Evolutionary conservation across 2,113 vertebrate genomes (phyloP).

Genomic region (Phylloscopus trochilus): DNA sequence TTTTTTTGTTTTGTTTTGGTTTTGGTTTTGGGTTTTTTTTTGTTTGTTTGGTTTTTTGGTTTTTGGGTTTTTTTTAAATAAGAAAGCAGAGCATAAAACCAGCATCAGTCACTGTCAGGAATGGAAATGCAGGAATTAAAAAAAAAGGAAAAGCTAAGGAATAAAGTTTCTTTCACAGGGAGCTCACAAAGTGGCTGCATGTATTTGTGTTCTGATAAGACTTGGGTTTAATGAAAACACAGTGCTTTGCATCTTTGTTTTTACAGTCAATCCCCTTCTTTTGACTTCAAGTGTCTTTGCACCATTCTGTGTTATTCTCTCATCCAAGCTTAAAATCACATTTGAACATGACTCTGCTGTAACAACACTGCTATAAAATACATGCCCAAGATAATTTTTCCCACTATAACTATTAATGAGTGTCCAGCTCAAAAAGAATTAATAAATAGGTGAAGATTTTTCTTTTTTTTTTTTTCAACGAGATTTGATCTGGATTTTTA

Average conservation of each 20-base stretch:
- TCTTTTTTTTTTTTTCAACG: background rate
- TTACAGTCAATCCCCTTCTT: background rate
- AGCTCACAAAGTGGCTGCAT: background rate
- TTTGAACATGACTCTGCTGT: background rate
- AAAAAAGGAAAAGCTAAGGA: background rate
- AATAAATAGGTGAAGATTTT: background rate
- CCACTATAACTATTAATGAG: background rate
- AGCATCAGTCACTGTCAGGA: background rate
- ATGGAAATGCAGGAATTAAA: background rate
- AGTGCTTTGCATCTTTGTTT: background rate
- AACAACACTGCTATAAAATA: background rate
- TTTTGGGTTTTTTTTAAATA: background rate
- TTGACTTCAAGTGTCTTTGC: conserved; percentile 20
- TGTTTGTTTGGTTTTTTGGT: no score
- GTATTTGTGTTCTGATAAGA: conserved; percentile 26
- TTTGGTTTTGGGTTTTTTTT: background rate
- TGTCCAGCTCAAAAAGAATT: background rate
- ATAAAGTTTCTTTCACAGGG: background rate
- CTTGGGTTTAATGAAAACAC: background rate
- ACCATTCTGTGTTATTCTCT: background rate
- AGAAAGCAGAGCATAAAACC: background rate
- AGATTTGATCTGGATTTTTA: background rate
- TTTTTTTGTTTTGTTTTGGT: background rate
- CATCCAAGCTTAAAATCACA: background rate
- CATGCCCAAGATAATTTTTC: background rate